Evolutionary conservation across 2,888 invertebrate species (phyloP).

Genomic region (Stenoptilia bipunctidactyla): DNA sequence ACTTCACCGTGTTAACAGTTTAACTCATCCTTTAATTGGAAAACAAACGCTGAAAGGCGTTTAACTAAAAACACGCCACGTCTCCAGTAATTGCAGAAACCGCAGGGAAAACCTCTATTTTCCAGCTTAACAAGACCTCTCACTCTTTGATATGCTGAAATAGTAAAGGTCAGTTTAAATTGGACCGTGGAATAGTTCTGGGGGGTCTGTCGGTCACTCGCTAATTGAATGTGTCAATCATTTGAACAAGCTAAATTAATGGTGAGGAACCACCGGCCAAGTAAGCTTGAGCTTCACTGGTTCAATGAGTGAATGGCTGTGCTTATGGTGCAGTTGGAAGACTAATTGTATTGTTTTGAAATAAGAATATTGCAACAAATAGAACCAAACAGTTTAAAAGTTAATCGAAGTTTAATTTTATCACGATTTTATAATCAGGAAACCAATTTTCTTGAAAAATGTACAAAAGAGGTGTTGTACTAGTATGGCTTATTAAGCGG

Average conservation of each 20-base stretch:
- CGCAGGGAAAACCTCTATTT: conserved; percentile 21
- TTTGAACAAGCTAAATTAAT: conserved; percentile 78
- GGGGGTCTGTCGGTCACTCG: conserved; percentile 73
- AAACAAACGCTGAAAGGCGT: conserved; percentile 46
- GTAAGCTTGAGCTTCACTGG: conserved; percentile 25
- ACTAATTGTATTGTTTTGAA: too few relatives aligned
- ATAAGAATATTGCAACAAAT: too few relatives aligned
- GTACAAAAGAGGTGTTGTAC: too few relatives aligned
- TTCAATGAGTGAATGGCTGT: too few relatives aligned
- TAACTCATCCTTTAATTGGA: conserved; percentile 1
- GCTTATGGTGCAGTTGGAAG: too few relatives aligned
- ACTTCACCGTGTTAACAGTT: background rate
- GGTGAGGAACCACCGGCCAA: conserved; percentile 46
- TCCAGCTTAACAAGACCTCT: conserved; percentile 27
- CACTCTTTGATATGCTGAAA: conserved; percentile 11
- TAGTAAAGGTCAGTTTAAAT: conserved; percentile 23
- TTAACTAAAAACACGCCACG: conserved; percentile 57
- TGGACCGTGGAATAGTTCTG: conserved; percentile 45
- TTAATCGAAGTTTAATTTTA: too few relatives aligned
- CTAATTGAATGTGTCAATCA: conserved; percentile 88
- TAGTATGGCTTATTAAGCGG: too few relatives aligned
- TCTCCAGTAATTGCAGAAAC: conserved; percentile 59
- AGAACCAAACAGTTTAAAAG: too few relatives aligned
- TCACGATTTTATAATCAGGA: too few relatives aligned
- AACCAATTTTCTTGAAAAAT: too few relatives aligned